phyloP scores from a whole-genome alignment of 1,140 invertebrate species.

The Heterodera schachtii region DNA sequence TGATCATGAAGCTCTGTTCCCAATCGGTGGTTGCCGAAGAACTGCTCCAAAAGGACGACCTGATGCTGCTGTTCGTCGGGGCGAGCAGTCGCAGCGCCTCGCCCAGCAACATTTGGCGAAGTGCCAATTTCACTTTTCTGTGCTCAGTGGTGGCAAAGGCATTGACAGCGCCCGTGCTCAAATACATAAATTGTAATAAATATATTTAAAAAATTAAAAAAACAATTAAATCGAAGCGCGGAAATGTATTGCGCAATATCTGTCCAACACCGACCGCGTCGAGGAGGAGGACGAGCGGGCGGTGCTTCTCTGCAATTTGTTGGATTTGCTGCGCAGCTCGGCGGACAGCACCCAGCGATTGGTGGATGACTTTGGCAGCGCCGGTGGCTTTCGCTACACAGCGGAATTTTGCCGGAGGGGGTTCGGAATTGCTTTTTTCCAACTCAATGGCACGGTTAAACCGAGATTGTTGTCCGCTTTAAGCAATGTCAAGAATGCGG shows the following conservation, averaged over 20 bases:
- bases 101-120: slow-evolving; percentile 81
- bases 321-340: slow-evolving; percentile 97
- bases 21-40: slow-evolving; percentile 88
- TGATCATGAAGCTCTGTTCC: slow-evolving; percentile 88
- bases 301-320: slow-evolving; percentile 96
- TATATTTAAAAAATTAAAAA: slow-evolving; percentile 7
- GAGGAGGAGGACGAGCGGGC: slow-evolving; percentile 82
- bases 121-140: slow-evolving; percentile 90
- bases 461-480: not conserved
- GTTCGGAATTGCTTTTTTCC: not conserved
- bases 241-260: slow-evolving; percentile 87
- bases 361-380: slow-evolving; percentile 89
- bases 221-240: slow-evolving; percentile 75
- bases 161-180: slow-evolving; percentile 84
- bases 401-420: slow-evolving; percentile 43
- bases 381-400: slow-evolving; percentile 90
- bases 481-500: slow-evolving; percentile 29
- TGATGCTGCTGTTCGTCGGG: slow-evolving; percentile 90
- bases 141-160: slow-evolving; percentile 92
- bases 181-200: slow-evolving; percentile 90
- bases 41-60: slow-evolving; percentile 90
- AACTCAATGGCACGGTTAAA: too few relatives aligned
- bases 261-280: slow-evolving; percentile 94
- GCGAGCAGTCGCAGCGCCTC: slow-evolving; percentile 85
- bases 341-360: slow-evolving; percentile 90